Evolutionary conservation across 2,113 vertebrate species (phyloP), one percentile per base, ranked within the genome.

Genomic region (Mola mola): DNA sequence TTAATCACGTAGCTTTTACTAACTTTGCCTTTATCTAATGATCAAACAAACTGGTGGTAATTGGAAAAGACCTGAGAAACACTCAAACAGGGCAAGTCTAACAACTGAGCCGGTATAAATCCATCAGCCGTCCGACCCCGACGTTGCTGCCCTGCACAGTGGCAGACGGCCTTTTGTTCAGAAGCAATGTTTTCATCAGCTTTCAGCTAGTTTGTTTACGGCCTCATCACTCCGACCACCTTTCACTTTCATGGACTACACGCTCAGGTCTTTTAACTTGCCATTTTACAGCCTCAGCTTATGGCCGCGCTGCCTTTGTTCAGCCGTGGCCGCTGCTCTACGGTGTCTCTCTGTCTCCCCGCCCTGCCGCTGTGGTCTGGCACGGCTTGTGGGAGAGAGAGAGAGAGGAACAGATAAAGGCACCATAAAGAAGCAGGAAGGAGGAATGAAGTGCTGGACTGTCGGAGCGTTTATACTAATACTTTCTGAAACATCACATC

Each of bases 301-400:
- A 26, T 33, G 12, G 55, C 19, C 59, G 15, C 47, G 6, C 38
- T 48, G 21, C 48, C 38, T 55, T 53, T 52, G n/a, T 65, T 61
- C 40, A 57, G 12, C 61, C 41, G n/a, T 21, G 21, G 53, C 22
- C 44, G 36, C 15, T 24, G 34, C 44, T n/a, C n/a, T 31, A 31
- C 57, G 73, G 33, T 50, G 51, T 37, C 47, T 49, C 21, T 69
- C 31, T 60, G 66, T 63, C 78, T 66, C 46, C 57, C 48, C 72
- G 60, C 66, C 49, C 37, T 61, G 56, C 29, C 16, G 17, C 15
- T 26, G 66, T 52, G 44, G 22, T 51, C 11, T 41, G 49, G 43
- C 48, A 20, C 57, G 43, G 46, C 64, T 59, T 55, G 13, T 1
- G 7, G 2, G 8, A 42, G 38, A 19, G 9, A 1, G n/a, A 20